Base-by-base conservation (phyloP, 1,140 invertebrate genomes). In the Drosophila truncata region DNA sequence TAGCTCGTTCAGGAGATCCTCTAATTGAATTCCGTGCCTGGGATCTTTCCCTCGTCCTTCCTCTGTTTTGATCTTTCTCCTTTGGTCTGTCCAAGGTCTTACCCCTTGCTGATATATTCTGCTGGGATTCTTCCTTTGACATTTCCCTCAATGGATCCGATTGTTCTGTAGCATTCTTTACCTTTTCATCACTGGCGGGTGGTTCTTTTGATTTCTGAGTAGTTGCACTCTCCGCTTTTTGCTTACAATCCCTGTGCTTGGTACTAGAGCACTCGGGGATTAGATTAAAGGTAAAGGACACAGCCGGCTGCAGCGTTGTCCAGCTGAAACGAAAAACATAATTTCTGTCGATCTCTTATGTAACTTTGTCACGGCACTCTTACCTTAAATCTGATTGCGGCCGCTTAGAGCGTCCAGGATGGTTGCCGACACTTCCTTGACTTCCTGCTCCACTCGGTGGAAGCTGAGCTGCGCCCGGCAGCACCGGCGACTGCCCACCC, bases 331-430 rank as follows among this genome's bases (percentile, higher is more conserved):
- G 20, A 49, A 14, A 42, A 13, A 16, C 18, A 16, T 35, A 0
- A 37, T 10, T 7, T 29, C 16, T 13, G 8, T 20, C n/a, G 2
- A 39, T 37, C 18, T 23, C 14, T 13, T n/a, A 25, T 18, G 14
- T 37, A 14, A 18, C 25, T 33, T 57, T 18, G 25, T 8, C 4
- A 20, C 10, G 10, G 27, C 11, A 25, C 65, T 77, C 74, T 63
- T 85, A 88, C 85, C 41, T 33, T 9, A 79, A 8, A 4, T 76
- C 85, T 3, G 85, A 84, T 39, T 78, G 75, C 14, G 44, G n/a
- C n/a, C 58, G 77, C 20, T 78, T 87, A n/a, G 5, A 2, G 10
- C 33, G 20, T 11, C 16, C 27, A 37, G 60, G 2, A 4, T 35
- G 62, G 14, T 25, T 62, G 14, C 18, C 39, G 10, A 25, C 31